Percentiles rank a stretch among this genome's conserved stretches.
These are phyloP conservation scores for Caenorhabditis becei DNA, from an alignment of 2,888 invertebrate genomes.

Conservation along the genomic window DNA sequence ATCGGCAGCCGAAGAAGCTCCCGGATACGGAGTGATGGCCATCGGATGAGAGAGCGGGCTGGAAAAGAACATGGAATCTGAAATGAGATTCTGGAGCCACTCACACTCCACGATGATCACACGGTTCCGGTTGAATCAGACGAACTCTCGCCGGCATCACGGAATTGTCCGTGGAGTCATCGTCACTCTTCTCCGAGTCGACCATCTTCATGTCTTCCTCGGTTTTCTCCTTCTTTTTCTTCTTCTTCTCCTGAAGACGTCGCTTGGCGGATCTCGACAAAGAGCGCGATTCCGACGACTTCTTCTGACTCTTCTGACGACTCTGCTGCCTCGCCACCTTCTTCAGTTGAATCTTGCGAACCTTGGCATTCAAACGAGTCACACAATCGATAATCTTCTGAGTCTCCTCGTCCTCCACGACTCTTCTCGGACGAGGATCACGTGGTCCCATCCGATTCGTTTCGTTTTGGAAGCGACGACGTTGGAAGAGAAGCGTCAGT, in stretches of 20 bases:
- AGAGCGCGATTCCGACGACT: too few relatives aligned
- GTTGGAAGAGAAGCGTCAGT: background rate
- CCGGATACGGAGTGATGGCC: conserved; percentile 54
- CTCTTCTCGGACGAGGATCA: background rate
- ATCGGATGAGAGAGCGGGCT: conserved; percentile 45
- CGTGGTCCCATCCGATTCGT: background rate
- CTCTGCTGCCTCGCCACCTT: too few relatives aligned
- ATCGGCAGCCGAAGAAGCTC: conserved; percentile 23
- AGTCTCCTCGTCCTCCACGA: background rate
- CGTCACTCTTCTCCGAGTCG: background rate
- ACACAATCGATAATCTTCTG: background rate
- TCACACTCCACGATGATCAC: conserved; percentile 47
- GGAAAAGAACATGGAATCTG: background rate
- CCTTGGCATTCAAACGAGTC: too few relatives aligned
- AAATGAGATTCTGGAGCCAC: background rate
- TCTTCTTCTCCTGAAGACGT: too few relatives aligned
- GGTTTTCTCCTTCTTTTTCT: too few relatives aligned
- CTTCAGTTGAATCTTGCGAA: too few relatives aligned
- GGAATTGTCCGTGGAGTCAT: background rate
- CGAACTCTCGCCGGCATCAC: background rate
- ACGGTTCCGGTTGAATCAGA: too few relatives aligned
- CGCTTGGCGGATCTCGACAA: too few relatives aligned
- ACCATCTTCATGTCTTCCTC: too few relatives aligned
- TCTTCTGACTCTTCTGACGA: too few relatives aligned
- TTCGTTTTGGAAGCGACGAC: background rate